Conservation (phyloP, 1,140 invertebrate species). For the Sycophila sp. region DNA sequence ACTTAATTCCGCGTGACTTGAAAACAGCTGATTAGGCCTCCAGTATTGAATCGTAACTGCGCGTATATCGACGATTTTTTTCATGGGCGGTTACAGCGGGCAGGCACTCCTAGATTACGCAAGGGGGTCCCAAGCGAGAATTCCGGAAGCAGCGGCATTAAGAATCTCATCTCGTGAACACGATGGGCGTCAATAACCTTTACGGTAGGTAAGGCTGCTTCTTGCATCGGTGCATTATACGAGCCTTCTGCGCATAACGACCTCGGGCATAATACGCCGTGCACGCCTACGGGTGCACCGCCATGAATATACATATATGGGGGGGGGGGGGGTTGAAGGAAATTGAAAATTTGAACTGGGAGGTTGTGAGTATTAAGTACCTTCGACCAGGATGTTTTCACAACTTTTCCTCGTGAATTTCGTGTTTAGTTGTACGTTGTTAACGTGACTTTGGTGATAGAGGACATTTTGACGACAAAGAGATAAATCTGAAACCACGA, state of each 20-base stretch:
- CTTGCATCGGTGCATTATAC: background rate
- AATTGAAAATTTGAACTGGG: slow-evolving; percentile 17
- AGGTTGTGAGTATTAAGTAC: too few relatives aligned
- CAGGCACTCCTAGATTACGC: slow-evolving; percentile 13
- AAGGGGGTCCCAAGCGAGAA: background rate
- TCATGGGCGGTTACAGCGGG: background rate
- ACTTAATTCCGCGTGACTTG: background rate
- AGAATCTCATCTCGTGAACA: background rate
- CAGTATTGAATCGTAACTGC: slow-evolving; percentile 3
- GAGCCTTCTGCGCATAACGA: slow-evolving; percentile 23
- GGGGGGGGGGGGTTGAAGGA: background rate
- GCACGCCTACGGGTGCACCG: background rate
- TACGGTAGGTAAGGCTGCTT: too few relatives aligned
- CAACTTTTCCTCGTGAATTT: background rate
- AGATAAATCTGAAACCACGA: too few relatives aligned
- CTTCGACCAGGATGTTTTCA: too few relatives aligned
- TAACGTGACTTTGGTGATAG: too few relatives aligned
- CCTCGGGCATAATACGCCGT: background rate
- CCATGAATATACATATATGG: background rate
- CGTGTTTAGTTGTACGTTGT: background rate
- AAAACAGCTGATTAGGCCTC: slow-evolving; percentile 16
- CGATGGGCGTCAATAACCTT: slow-evolving; percentile 25
- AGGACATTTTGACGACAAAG: too few relatives aligned
- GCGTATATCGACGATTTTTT: slow-evolving; percentile 9
- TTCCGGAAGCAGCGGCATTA: slow-evolving; percentile 21